Percentiles rank a stretch among this genome's conserved stretches.
phyloP scores from a whole-genome alignment of 2,113 vertebrate species.

The Collichthys lucidus region DNA sequence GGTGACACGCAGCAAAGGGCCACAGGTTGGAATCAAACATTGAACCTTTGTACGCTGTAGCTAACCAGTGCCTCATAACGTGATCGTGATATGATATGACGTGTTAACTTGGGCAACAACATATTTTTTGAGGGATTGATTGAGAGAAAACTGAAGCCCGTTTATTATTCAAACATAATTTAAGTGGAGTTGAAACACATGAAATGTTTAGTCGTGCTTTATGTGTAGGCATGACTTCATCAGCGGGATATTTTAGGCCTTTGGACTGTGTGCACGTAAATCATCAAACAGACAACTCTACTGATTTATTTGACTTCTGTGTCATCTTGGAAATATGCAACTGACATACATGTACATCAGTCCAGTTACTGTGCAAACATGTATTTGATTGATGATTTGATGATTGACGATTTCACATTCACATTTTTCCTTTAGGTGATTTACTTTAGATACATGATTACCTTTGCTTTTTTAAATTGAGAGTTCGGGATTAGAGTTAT shows the following conservation, averaged over 20 bases:
- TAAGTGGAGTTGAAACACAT: not conserved
- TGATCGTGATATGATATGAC: too few species aligned
- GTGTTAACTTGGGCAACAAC: not conserved
- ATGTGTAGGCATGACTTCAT: not conserved
- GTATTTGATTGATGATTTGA: not conserved
- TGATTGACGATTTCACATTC: constrained; percentile 24
- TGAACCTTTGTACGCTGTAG: too few species aligned
- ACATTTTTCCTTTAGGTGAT: not conserved
- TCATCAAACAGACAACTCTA: not conserved
- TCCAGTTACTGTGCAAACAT: not conserved
- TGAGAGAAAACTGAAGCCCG: not conserved
- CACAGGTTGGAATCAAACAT: too few species aligned
- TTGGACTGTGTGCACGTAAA: not conserved
- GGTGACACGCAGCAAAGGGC: too few species aligned
- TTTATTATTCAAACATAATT: not conserved
- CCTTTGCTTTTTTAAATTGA: not conserved
- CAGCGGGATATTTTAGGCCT: not conserved
- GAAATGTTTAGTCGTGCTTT: not conserved
- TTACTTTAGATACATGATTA: too few species aligned
- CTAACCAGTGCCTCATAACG: too few species aligned
- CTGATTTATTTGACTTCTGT: not conserved
- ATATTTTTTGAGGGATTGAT: too few species aligned
- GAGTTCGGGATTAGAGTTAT: not conserved
- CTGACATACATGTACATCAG: not conserved
- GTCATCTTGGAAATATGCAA: not conserved